phyloP scores from a whole-genome alignment of 2,797 vertebrate species.

The Psittacula derbiana region DNA sequence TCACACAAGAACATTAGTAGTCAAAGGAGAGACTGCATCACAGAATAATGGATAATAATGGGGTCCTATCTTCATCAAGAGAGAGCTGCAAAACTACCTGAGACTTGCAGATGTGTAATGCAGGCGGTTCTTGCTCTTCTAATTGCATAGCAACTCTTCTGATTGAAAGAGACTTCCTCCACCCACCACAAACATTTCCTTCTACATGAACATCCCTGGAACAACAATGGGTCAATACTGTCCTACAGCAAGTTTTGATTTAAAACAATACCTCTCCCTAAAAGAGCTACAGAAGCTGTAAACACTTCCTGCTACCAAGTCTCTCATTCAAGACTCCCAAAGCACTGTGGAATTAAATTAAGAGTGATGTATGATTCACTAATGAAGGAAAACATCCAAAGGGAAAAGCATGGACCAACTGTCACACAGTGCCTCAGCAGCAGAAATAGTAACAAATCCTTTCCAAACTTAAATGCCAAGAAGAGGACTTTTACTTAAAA shows the following conservation, averaged over 20 bases:
- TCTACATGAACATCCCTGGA: not conserved
- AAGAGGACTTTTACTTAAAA: not conserved
- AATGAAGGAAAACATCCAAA: not conserved
- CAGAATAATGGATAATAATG: constrained; percentile 49
- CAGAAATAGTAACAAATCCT: not conserved
- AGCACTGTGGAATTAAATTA: not conserved
- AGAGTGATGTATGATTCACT: not conserved
- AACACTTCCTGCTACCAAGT: not conserved
- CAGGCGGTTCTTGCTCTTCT: constrained; percentile 11
- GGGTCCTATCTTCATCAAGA: constrained; percentile 17
- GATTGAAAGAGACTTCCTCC: constrained; percentile 28
- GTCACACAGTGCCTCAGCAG: not conserved
- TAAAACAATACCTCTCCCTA: not conserved
- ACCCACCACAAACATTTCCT: constrained; percentile 35
- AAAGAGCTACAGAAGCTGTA: not conserved
- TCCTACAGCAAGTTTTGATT: not conserved
- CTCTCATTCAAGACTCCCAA: not conserved
- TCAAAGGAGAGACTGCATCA: constrained; percentile 17
- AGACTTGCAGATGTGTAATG: constrained; percentile 29
- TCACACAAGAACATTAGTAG: constrained; percentile 25
- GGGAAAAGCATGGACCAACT: not conserved
- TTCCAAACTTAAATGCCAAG: not conserved
- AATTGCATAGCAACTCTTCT: constrained; percentile 34
- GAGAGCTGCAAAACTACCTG: constrained; percentile 22
- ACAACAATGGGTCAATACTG: not conserved